Percentiles rank a stretch among this genome's conserved stretches.
Evolutionary conservation across 2,113 vertebrate genomes (phyloP).

Genomic region (Aythya baeri): DNA sequence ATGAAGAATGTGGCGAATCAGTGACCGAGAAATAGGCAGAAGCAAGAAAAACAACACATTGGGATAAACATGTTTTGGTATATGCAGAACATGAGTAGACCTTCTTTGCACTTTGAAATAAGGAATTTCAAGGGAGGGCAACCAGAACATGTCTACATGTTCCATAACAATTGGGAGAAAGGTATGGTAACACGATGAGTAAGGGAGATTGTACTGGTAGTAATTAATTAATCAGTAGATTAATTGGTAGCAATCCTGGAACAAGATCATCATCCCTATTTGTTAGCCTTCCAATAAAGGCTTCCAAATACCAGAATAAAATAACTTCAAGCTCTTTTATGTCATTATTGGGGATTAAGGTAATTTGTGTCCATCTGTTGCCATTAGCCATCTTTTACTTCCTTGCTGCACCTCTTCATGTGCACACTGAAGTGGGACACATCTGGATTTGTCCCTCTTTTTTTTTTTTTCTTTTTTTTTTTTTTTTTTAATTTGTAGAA

Average conservation of each 20-base stretch:
- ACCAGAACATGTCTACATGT: background rate
- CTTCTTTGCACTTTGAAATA: background rate
- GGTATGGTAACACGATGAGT: background rate
- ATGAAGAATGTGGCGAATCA: background rate
- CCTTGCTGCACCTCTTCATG: background rate
- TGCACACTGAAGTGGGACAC: accelerated
- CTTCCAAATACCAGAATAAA: background rate
- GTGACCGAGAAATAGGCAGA: background rate
- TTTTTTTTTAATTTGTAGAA: background rate
- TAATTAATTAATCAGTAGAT: too few species aligned
- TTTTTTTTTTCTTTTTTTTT: background rate
- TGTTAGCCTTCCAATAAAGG: background rate
- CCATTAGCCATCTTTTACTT: background rate
- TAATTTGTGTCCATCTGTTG: background rate
- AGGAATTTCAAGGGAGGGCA: background rate
- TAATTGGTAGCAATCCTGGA: background rate
- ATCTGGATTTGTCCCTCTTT: background rate
- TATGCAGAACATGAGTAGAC: background rate
- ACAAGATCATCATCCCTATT: background rate
- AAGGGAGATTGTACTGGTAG: background rate
- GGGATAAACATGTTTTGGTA: background rate
- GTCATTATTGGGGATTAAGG: background rate
- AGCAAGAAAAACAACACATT: background rate
- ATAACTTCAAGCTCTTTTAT: background rate
- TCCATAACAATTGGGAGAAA: background rate